phyloP scores from a whole-genome alignment of 2,888 invertebrate genomes.

The Lycocerus yunnanus region DNA sequence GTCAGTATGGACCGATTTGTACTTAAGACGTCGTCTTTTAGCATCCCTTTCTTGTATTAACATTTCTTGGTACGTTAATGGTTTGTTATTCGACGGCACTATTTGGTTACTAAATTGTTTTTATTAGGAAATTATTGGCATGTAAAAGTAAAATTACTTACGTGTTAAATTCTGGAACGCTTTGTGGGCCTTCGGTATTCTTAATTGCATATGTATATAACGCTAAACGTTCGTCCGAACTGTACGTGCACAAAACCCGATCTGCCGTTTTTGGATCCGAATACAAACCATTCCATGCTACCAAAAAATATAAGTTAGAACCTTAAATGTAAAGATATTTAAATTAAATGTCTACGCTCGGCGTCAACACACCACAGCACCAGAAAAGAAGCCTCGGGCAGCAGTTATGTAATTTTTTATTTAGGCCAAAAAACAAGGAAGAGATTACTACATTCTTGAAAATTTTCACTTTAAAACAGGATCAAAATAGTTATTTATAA shows the following conservation, averaged over 20 bases:
- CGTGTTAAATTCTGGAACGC: constrained; percentile 51
- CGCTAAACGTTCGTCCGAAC: constrained; percentile 61
- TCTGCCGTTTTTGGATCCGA: constrained; percentile 52
- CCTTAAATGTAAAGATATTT: not conserved
- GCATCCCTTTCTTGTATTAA: constrained; percentile 63
- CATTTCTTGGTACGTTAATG: constrained; percentile 55
- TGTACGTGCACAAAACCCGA: constrained; percentile 55
- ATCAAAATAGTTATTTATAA: too few species aligned
- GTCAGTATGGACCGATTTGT: constrained; percentile 61
- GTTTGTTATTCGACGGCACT: constrained; percentile 44
- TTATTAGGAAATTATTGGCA: not conserved
- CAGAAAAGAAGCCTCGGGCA: too few species aligned
- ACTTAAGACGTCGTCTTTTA: constrained; percentile 64
- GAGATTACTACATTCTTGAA: too few species aligned
- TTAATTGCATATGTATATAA: constrained; percentile 61
- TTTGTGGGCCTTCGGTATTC: constrained; percentile 45
- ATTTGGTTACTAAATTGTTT: constrained; percentile 29
- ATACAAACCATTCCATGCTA: constrained; percentile 53
- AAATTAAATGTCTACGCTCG: too few species aligned
- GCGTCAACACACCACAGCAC: too few species aligned
- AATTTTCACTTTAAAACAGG: too few species aligned
- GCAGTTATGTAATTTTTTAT: too few species aligned
- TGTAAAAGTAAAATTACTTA: constrained; percentile 37
- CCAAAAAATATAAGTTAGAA: constrained; percentile 12
- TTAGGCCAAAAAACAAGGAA: too few species aligned